phyloP scores from a whole-genome alignment of 1,140 invertebrate genomes.

The Zeugodacus cucurbitae region DNA sequence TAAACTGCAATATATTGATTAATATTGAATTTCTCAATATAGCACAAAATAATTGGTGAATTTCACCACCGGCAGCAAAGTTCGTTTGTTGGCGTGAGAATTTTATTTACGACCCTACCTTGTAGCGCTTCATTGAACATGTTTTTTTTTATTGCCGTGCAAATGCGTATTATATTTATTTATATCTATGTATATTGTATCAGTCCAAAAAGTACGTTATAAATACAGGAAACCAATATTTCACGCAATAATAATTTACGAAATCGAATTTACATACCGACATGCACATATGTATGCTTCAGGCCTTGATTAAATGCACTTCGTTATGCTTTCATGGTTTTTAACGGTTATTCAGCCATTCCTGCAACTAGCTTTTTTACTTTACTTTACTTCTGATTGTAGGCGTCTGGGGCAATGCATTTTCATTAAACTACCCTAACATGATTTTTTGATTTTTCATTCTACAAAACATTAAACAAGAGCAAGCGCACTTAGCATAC shows the following conservation, averaged over 20 bases:
- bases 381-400: neutral
- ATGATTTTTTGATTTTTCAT: neutral
- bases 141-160: neutral
- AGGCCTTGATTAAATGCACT: neutral
- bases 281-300: neutral
- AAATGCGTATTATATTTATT: neutral
- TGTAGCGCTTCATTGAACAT: conserved; percentile 18
- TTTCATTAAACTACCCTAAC: neutral
- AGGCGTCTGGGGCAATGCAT: neutral
- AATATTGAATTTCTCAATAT: neutral
- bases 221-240: conserved; percentile 21
- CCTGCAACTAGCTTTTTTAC: neutral
- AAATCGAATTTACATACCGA: neutral
- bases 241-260: neutral
- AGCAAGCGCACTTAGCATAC: neutral
- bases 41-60: neutral
- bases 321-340: conserved; percentile 21
- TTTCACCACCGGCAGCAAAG: neutral
- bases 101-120: neutral
- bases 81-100: neutral
- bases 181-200: neutral
- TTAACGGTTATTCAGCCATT: neutral
- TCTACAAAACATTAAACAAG: neutral
- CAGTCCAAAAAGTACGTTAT: neutral
- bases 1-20: neutral